Evolutionary conservation across 1,140 invertebrate species (phyloP).

Genomic region (Ectropis grisescens): DNA sequence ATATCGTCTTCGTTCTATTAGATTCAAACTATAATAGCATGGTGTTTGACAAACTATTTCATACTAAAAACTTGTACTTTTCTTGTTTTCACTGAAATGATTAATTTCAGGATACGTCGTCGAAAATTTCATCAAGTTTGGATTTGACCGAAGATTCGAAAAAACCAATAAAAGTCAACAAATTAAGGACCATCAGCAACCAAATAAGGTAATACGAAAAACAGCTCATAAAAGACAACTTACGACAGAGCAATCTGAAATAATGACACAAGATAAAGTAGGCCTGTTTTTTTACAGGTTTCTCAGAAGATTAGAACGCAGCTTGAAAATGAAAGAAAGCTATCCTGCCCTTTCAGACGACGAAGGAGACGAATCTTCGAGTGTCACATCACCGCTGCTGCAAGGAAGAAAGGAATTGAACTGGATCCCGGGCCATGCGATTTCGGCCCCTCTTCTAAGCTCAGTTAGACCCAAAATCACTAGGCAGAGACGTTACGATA

Average conservation of each 20-base stretch:
- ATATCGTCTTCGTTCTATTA: too few relatives aligned
- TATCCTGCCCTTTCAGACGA: constrained; percentile 71
- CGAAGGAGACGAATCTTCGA: constrained; percentile 69
- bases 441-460: constrained; percentile 40
- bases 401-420: constrained; percentile 67
- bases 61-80: too few relatives aligned
- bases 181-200: constrained; percentile 76
- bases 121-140: constrained; percentile 63
- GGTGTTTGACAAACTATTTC: too few relatives aligned
- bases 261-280: too few relatives aligned
- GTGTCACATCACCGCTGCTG: constrained; percentile 70
- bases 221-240: neutral
- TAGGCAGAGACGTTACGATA: constrained; percentile 52
- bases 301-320: constrained; percentile 72
- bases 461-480: constrained; percentile 49
- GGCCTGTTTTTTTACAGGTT: constrained; percentile 37
- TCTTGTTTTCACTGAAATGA: too few relatives aligned
- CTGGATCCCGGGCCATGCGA: constrained; percentile 50
- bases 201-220: constrained; percentile 74
- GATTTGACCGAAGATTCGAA: constrained; percentile 58
- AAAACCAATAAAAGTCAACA: constrained; percentile 72
- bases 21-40: too few relatives aligned
- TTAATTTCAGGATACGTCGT: constrained; percentile 61
- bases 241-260: neutral
- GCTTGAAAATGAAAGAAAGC: constrained; percentile 72